These are phyloP conservation scores for Nudaria mundana DNA, from an alignment of 2,888 invertebrate species.

Conservation along the genomic window DNA sequence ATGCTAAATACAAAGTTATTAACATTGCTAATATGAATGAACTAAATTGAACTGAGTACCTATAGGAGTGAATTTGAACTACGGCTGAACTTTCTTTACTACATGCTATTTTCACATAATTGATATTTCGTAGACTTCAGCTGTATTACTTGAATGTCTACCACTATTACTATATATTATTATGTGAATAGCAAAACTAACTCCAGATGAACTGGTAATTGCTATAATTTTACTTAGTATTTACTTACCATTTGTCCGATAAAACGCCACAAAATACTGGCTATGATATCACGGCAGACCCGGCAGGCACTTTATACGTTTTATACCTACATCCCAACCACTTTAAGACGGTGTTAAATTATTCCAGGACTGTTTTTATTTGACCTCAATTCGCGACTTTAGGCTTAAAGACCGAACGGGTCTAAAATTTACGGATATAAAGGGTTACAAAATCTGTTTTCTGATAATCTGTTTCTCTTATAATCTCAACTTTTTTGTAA, in stretches of 20 bases:
- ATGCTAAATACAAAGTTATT: constrained; percentile 24
- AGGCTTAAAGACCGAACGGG: constrained; percentile 36
- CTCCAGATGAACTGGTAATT: constrained; percentile 79
- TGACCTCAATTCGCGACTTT: constrained; percentile 22
- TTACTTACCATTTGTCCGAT: constrained; percentile 76
- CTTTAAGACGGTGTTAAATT: constrained; percentile 31
- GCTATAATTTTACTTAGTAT: constrained; percentile 64
- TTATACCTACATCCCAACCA: constrained; percentile 32
- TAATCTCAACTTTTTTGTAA: not conserved
- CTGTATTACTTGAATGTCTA: constrained; percentile 62
- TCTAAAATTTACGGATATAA: not conserved
- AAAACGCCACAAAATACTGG: constrained; percentile 80
- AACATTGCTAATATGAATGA: constrained; percentile 25
- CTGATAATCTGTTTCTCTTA: not conserved
- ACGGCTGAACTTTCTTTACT: constrained; percentile 25
- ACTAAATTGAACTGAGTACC: constrained; percentile 22
- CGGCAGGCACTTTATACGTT: constrained; percentile 51
- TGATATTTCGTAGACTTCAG: constrained; percentile 55
- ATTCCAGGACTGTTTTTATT: constrained; percentile 27
- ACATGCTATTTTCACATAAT: constrained; percentile 49
- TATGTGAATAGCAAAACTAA: constrained; percentile 77
- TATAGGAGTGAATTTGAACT: constrained; percentile 16
- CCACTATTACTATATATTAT: constrained; percentile 47
- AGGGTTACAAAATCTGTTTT: not conserved
- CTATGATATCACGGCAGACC: constrained; percentile 74